Evolutionary conservation across 2,888 invertebrate genomes (phyloP).

Genomic region (Parascotia fuliginaria): DNA sequence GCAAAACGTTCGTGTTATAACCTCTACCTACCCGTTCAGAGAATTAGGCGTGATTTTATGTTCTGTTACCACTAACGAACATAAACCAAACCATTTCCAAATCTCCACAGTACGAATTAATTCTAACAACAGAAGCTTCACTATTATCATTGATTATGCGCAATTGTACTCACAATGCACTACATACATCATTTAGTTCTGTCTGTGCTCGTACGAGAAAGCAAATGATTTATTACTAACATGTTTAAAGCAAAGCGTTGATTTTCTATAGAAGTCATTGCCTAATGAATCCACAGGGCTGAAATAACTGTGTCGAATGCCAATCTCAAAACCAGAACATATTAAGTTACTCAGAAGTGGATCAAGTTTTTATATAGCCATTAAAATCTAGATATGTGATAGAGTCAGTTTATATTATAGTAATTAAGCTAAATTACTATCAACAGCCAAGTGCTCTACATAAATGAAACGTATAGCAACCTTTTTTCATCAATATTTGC

Average conservation of each 20-base stretch:
- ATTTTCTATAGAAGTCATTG: constrained; percentile 48
- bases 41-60: too few species aligned
- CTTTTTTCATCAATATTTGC: too few species aligned
- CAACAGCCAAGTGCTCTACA: too few species aligned
- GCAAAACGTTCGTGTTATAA: too few species aligned
- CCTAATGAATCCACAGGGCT: constrained; percentile 33
- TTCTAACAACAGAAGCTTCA: constrained; percentile 36
- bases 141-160: constrained; percentile 46
- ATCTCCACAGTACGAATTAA: constrained; percentile 22
- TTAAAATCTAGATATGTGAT: too few species aligned
- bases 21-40: too few species aligned
- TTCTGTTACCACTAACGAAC: too few species aligned
- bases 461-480: too few species aligned
- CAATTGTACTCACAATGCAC: constrained; percentile 47
- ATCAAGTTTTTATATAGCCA: background rate
- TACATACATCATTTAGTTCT: constrained; percentile 43
- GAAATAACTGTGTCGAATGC: constrained; percentile 11
- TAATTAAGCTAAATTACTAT: too few species aligned
- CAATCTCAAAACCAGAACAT: constrained; percentile 3
- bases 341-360: background rate
- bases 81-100: background rate
- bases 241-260: constrained; percentile 40
- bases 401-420: too few species aligned
- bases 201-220: constrained; percentile 44
- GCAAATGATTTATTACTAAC: constrained; percentile 49